Evolutionary conservation across 2,888 invertebrate genomes (phyloP).

Genomic region (Malthinus seriepunctatus): DNA sequence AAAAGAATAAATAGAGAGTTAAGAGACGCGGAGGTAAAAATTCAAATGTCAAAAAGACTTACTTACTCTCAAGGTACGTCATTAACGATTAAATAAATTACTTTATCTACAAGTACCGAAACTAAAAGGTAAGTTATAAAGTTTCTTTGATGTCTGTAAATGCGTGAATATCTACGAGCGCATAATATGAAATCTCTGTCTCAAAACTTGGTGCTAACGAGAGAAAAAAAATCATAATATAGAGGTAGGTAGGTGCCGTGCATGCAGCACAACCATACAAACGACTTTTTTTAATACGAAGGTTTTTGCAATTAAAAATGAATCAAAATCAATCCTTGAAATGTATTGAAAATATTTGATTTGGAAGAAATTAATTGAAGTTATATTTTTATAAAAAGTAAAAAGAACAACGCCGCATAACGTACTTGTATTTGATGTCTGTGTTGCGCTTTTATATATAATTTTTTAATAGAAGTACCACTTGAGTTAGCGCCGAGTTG

Average conservation of each 20-base stretch:
- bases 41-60: not conserved
- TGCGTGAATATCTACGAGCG: conserved; percentile 23
- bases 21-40: not conserved
- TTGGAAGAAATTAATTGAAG: conserved; percentile 43
- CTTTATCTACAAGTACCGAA: conserved; percentile 6
- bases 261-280: no score
- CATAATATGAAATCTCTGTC: conserved; percentile 11
- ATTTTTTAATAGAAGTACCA: conserved; percentile 23
- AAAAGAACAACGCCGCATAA: conserved; percentile 28
- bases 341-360: conserved; percentile 38
- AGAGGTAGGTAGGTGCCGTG: not conserved
- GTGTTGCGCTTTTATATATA: conserved; percentile 19
- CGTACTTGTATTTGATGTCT: conserved; percentile 24
- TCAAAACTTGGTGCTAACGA: conserved; percentile 22
- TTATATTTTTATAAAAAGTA: conserved; percentile 25
- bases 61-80: not conserved
- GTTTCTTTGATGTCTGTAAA: conserved; percentile 21
- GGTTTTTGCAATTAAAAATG: conserved; percentile 27
- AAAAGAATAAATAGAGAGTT: no score
- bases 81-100: conserved; percentile 17
- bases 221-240: conserved; percentile 15
- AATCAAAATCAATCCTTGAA: conserved; percentile 22
- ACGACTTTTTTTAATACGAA: conserved; percentile 14
- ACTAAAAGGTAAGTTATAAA: conserved; percentile 27
- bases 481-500: conserved; percentile 13